These are phyloP conservation scores for Plodia interpunctella DNA, from an alignment of 1,140 invertebrate species.

Conservation along the genomic window DNA sequence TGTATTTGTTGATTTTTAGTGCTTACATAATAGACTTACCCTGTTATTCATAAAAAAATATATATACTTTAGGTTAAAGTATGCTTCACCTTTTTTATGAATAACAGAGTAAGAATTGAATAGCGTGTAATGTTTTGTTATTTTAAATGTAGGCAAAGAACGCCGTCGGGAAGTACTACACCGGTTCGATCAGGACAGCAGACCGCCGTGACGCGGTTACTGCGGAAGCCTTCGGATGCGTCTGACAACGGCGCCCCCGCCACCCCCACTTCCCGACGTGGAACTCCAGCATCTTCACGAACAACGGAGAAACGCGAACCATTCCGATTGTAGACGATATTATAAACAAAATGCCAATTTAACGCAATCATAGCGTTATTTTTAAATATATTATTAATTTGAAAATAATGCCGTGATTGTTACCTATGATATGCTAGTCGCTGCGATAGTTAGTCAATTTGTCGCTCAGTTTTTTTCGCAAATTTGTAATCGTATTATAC, in stretches of 20 bases:
- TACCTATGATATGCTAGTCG: constrained; percentile 34
- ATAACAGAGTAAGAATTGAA: constrained; percentile 9
- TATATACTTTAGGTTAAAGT: too few relatives aligned
- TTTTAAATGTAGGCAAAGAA: constrained; percentile 78
- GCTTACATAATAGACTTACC: constrained; percentile 27
- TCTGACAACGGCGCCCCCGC: constrained; percentile 74
- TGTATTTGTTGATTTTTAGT: constrained; percentile 27
- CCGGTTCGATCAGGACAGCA: constrained; percentile 80
- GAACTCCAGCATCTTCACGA: constrained; percentile 51
- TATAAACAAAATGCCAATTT: constrained; percentile 8
- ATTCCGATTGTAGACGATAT: constrained; percentile 67
- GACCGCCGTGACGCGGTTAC: constrained; percentile 80
- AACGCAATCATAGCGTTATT: neutral
- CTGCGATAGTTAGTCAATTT: constrained; percentile 30
- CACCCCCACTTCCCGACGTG: constrained; percentile 60
- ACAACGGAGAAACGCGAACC: constrained; percentile 73
- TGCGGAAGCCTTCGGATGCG: constrained; percentile 82
- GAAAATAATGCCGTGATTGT: neutral
- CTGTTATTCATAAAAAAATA: too few relatives aligned
- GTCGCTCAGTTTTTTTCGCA: constrained; percentile 22
- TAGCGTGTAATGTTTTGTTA: constrained; percentile 14
- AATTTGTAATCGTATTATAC: constrained; percentile 25
- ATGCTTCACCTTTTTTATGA: too few relatives aligned
- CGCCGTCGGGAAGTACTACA: constrained; percentile 83
- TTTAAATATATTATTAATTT: neutral